A percentile compares a stretch with the other conserved stretches of the same genome.
phyloP scores from a whole-genome alignment of 2,888 invertebrate species.

The Pycnomerus fuliginosus region DNA sequence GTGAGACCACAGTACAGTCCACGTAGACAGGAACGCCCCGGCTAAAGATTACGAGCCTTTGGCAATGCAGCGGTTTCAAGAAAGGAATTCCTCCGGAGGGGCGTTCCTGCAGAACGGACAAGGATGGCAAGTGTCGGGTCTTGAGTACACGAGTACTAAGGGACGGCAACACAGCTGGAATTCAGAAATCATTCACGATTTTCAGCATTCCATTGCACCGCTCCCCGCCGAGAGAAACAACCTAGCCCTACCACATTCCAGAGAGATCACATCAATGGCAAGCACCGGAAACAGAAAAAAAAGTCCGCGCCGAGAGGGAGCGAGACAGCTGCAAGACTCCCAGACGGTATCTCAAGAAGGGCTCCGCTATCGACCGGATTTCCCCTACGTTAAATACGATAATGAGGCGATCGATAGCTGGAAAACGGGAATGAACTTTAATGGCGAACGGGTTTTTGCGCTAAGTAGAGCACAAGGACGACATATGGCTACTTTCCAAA shows the following conservation, averaged over 20 bases:
- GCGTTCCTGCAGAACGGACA: too few relatives aligned
- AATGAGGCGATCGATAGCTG: slow-evolving; percentile 17
- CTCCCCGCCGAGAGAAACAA: slow-evolving; percentile 38
- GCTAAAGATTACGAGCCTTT: too few relatives aligned
- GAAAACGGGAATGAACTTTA: slow-evolving; percentile 14
- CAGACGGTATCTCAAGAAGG: slow-evolving; percentile 31
- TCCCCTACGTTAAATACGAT: neutral
- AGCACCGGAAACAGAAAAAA: slow-evolving; percentile 51
- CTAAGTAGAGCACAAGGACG: slow-evolving; percentile 35
- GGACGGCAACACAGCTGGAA: slow-evolving; percentile 42
- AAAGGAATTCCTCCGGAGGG: too few relatives aligned
- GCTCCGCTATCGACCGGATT: slow-evolving; percentile 10
- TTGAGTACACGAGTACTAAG: slow-evolving; percentile 31
- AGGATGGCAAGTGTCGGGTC: too few relatives aligned
- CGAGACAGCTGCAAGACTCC: slow-evolving; percentile 37
- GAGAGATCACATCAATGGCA: slow-evolving; percentile 55
- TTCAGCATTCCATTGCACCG: slow-evolving; percentile 50
- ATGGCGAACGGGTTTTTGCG: slow-evolving; percentile 3
- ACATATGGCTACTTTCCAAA: slow-evolving; percentile 39
- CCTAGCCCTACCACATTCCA: slow-evolving; percentile 54
- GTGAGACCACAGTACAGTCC: too few relatives aligned
- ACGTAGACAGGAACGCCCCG: too few relatives aligned
- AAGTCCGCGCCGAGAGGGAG: slow-evolving; percentile 33
- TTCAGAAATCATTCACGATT: slow-evolving; percentile 53
- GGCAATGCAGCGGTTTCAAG: too few relatives aligned